phyloP scores from a whole-genome alignment of 2,888 invertebrate species.

The Idaea biselata region DNA sequence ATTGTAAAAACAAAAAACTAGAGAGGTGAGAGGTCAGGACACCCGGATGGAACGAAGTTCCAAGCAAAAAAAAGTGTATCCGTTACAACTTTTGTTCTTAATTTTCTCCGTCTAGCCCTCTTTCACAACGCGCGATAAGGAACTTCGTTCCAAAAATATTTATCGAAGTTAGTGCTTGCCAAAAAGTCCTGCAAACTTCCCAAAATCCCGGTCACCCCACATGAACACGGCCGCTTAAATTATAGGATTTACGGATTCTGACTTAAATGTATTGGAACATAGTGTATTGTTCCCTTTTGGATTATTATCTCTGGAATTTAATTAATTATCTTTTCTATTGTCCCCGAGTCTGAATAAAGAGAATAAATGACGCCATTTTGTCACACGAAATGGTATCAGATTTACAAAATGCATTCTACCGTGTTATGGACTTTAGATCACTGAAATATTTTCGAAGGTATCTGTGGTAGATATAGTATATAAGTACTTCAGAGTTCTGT shows the following conservation, averaged over 20 bases:
- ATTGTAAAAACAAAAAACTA: too few species aligned
- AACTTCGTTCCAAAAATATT: too few species aligned
- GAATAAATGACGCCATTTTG: background rate
- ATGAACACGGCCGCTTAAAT: constrained; percentile 28
- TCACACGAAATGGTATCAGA: background rate
- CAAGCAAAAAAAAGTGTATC: too few species aligned
- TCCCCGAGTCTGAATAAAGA: constrained; percentile 2
- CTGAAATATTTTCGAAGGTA: background rate
- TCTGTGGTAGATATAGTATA: too few species aligned
- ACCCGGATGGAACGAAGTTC: too few species aligned
- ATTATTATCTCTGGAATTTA: constrained; percentile 28
- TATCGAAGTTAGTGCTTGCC: background rate
- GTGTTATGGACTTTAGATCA: background rate
- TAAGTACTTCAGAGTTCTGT: too few species aligned
- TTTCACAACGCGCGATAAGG: too few species aligned
- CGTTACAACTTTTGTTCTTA: too few species aligned
- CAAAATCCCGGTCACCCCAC: constrained; percentile 20
- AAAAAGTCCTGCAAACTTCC: constrained; percentile 25
- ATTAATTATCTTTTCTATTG: constrained; percentile 19
- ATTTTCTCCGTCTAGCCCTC: too few species aligned
- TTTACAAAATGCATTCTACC: background rate
- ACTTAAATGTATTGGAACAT: constrained; percentile 42
- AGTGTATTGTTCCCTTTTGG: constrained; percentile 34
- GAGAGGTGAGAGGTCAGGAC: too few species aligned
- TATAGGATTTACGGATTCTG: constrained; percentile 33